Conservation (phyloP, 2,797 vertebrate species). For the Diplodus puntazzo region DNA sequence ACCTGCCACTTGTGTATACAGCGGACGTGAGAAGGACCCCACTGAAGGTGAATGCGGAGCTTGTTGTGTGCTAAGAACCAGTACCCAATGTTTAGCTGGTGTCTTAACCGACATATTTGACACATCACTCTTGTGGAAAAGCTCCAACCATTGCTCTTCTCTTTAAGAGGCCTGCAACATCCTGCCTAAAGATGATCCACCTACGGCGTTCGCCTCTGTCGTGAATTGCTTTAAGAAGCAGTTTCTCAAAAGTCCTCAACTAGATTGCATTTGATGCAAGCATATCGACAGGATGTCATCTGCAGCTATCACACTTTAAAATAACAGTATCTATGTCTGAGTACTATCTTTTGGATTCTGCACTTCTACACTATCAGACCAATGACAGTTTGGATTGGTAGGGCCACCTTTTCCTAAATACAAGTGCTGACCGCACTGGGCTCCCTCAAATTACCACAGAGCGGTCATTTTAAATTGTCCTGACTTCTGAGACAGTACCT, state of each 20-base stretch:
- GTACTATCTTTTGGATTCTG: constrained; percentile 22
- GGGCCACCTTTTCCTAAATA: background rate
- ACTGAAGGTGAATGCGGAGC: background rate
- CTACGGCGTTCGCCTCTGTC: background rate
- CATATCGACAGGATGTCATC: background rate
- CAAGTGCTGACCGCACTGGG: background rate
- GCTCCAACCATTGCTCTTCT: background rate
- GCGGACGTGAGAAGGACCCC: background rate
- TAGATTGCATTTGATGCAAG: background rate
- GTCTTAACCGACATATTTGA: background rate
- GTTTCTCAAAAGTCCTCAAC: background rate
- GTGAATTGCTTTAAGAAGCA: background rate
- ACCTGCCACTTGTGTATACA: constrained; percentile 9
- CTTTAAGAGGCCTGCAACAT: background rate
- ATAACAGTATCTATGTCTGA: constrained; percentile 12
- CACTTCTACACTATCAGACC: background rate
- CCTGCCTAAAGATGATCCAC: background rate
- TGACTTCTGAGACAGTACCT: background rate
- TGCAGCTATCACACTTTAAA: constrained; percentile 2
- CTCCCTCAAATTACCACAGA: background rate
- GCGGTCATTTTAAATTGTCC: background rate
- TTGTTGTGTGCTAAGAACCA: background rate
- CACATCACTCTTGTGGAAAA: background rate
- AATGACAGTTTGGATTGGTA: constrained; percentile 7
- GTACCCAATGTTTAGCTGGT: background rate